Percentiles rank a stretch among this genome's conserved stretches.
Conservation (phyloP, 2,113 vertebrate species). For the Rafetus swinhoei region DNA sequence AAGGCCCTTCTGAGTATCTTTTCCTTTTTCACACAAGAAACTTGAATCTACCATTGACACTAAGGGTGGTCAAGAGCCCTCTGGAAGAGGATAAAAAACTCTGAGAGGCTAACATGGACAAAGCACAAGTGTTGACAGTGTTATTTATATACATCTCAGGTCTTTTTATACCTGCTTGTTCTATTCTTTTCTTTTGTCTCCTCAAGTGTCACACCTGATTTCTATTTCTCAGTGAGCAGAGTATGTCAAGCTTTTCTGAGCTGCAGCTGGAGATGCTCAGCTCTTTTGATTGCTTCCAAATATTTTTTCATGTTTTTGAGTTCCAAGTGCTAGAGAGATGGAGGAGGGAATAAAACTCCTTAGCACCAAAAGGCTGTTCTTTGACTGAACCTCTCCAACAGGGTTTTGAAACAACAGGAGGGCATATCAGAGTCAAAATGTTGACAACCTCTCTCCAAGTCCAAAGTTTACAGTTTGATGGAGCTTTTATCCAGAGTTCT, state of each 20-base stretch:
- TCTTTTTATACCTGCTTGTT: background rate
- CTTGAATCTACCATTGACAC: background rate
- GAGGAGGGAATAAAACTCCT: background rate
- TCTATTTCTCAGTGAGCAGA: background rate
- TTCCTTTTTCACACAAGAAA: background rate
- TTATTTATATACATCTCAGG: background rate
- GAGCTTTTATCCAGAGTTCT: background rate
- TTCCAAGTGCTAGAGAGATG: background rate
- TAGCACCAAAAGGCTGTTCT: background rate
- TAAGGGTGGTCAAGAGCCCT: background rate
- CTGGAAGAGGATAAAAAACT: background rate
- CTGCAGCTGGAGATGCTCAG: background rate
- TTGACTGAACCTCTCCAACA: background rate
- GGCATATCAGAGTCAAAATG: background rate
- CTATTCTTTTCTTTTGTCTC: background rate
- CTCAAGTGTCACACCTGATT: background rate
- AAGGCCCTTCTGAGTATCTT: background rate
- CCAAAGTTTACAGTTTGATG: background rate
- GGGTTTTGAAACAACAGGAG: background rate
- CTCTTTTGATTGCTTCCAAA: background rate
- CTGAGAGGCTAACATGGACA: background rate
- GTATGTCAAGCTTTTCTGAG: background rate
- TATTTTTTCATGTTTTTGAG: background rate
- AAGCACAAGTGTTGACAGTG: background rate
- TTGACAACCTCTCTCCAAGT: background rate